phyloP scores from a whole-genome alignment of 2,113 vertebrate species.

The Pedetes capensis region DNA sequence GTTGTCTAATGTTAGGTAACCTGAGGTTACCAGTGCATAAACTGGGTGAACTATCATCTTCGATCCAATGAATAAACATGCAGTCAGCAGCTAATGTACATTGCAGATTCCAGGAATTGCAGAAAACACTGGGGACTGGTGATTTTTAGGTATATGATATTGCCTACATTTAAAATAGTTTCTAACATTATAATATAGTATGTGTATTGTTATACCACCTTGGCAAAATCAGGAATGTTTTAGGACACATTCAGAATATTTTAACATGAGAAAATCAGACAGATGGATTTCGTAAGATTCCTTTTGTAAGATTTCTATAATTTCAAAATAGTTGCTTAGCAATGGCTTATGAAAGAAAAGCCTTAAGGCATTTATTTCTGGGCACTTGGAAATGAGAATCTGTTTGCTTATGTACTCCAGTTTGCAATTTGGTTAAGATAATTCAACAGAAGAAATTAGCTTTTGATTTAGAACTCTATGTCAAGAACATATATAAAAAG shows the following conservation, averaged over 20 bases:
- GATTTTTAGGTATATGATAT: neutral
- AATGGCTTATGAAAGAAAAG: neutral
- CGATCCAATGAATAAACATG: neutral
- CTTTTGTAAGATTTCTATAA: neutral
- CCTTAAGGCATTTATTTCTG: neutral
- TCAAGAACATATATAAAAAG: neutral
- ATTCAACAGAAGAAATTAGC: conserved; percentile 39
- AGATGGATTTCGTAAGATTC: neutral
- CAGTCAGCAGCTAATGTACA: accelerated
- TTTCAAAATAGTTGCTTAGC: conserved; percentile 4
- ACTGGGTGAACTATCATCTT: neutral
- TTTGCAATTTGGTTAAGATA: conserved; percentile 26
- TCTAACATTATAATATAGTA: neutral
- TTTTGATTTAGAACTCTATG: conserved; percentile 48
- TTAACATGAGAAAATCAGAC: neutral
- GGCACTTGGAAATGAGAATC: neutral
- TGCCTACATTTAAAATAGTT: neutral
- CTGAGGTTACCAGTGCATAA: accelerated
- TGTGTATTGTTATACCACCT: neutral
- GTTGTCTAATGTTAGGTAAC: too few relatives aligned
- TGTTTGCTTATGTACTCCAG: neutral
- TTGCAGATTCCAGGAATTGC: neutral
- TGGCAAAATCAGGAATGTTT: neutral
- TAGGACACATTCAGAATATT: neutral
- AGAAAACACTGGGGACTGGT: accelerated